These are phyloP conservation scores for Agelastica alni DNA, from an alignment of 2,888 invertebrate genomes.

Conservation along the genomic window DNA sequence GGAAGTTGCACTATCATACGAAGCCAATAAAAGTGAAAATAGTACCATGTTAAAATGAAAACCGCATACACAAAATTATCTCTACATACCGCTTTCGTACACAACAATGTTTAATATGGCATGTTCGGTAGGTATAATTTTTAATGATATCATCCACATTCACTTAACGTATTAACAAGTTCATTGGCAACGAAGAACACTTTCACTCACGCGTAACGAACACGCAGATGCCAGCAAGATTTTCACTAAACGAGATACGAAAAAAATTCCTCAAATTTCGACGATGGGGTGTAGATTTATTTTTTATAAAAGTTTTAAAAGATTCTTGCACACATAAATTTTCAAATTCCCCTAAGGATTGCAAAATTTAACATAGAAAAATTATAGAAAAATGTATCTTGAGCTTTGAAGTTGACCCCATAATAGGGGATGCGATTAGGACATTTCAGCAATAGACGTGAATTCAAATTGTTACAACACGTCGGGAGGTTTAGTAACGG, in stretches of 20 bases:
- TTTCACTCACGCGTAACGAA: slow-evolving; percentile 27
- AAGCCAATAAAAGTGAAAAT: slow-evolving; percentile 7
- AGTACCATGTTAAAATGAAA: not conserved
- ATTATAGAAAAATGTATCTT: not conserved
- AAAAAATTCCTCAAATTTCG: not conserved
- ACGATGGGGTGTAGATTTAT: too few relatives aligned
- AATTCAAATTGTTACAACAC: too few relatives aligned
- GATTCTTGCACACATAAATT: too few relatives aligned
- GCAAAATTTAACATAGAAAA: too few relatives aligned
- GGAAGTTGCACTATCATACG: not conserved
- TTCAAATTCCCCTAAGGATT: too few relatives aligned
- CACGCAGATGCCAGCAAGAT: too few relatives aligned
- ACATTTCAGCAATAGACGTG: too few relatives aligned
- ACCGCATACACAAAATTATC: not conserved
- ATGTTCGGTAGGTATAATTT: slow-evolving; percentile 23
- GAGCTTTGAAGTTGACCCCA: not conserved
- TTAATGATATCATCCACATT: slow-evolving; percentile 36
- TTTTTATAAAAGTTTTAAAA: too few relatives aligned
- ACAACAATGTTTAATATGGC: slow-evolving; percentile 11
- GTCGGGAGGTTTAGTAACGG: too few relatives aligned
- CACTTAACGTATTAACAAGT: slow-evolving; percentile 31
- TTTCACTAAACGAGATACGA: not conserved
- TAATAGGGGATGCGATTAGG: too few relatives aligned
- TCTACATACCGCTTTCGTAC: not conserved
- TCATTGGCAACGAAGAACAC: slow-evolving; percentile 33